phyloP scores from a whole-genome alignment of 2,888 invertebrate species.

The Troides aeacus region DNA sequence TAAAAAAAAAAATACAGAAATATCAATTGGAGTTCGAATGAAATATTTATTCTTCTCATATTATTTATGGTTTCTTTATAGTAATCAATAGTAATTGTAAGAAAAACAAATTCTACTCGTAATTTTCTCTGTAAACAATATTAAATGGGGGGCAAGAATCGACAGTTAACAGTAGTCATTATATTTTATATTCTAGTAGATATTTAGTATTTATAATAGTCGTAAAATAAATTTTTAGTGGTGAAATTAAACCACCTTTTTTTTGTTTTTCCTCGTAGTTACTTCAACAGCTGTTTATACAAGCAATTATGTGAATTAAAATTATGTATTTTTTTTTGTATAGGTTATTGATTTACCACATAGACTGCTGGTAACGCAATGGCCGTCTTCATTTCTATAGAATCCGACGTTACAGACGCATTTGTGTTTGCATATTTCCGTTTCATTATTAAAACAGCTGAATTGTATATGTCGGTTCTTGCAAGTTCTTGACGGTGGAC shows the following conservation, averaged over 20 bases:
- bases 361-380: slow-evolving; percentile 19
- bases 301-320: not conserved
- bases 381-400: slow-evolving; percentile 17
- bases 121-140: no score
- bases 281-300: not conserved
- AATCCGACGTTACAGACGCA: slow-evolving; percentile 17
- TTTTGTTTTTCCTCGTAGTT: no score
- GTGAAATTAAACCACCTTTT: no score
- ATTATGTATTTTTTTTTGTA: not conserved
- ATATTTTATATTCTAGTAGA: no score
- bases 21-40: no score
- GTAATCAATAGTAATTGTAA: not conserved
- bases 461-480: not conserved
- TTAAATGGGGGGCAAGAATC: no score
- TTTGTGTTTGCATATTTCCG: slow-evolving; percentile 15
- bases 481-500: slow-evolving; percentile 12
- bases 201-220: no score
- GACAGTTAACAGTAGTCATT: no score
- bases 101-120: not conserved
- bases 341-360: slow-evolving; percentile 14
- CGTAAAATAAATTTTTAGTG: no score
- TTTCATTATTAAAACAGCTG: not conserved
- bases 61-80: no score
- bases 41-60: no score
- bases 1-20: no score